Base-by-base conservation (phyloP, 2,113 vertebrate species). In the Equus przewalskii region DNA sequence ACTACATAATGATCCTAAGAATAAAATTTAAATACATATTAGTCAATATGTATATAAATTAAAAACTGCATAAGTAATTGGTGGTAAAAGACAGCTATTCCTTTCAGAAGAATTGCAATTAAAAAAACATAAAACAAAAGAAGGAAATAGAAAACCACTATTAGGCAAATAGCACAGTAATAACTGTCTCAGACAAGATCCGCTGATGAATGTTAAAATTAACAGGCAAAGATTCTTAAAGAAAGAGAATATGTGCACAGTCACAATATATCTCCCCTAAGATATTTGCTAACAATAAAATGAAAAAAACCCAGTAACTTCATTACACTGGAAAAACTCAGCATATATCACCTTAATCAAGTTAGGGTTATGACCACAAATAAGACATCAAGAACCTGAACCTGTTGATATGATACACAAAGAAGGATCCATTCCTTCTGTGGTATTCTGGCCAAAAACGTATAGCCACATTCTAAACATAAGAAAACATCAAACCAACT, bases 121-220 rank as follows among this genome's bases (percentile, higher is more conserved):
- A 51, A 86, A 89, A 89, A 93, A 91, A 81, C 26, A 49, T 15
- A 62, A 79, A 88, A 94, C 26, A 18, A 72, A 93, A 95, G 51
- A 69, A 92, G 41, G 3, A 94, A 97, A 93, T 2, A 60, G 28
- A 91, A 91, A 75, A 64, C 10, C 13, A 91, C 24, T 7, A 24
- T 24, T n/a, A 54, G 19, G 28, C 28, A 92, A 86, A 76, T 30
- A 49, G 5, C 30, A 94, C 4, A 54, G n/a, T 69, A 86, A 81
- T n/a, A 90, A 87, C 0, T 33, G 28, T 78, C 44, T 86, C 51
- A 62, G 36, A 84, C 28, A 80, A 92, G 41, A 89, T 51, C 21
- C 19, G 91, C 19, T 70, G 11, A 86, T 70, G 26, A 89, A 51
- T 65, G n/a, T 24, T 49, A 94, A 96, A 92, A 64, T 56, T 51